Percentiles rank a stretch among this genome's conserved stretches.
phyloP scores from a whole-genome alignment of 1,140 invertebrate genomes.

The Bombus affinis region DNA sequence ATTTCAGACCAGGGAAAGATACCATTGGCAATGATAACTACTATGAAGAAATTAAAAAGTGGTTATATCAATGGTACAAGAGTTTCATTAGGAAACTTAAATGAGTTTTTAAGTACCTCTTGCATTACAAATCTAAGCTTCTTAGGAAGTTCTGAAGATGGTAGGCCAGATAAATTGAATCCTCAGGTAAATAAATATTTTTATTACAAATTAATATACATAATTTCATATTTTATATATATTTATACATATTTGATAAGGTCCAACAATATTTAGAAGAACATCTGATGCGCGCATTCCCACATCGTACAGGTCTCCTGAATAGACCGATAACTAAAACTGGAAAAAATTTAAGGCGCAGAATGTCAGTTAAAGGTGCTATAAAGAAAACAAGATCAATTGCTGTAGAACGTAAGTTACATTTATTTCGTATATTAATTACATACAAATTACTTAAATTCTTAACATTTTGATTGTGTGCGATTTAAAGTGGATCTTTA shows the following conservation, averaged over 20 bases:
- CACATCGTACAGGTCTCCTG: slow-evolving; percentile 87
- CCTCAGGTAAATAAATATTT: slow-evolving; percentile 72
- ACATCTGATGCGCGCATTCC: slow-evolving; percentile 91
- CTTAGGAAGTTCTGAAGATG: slow-evolving; percentile 94
- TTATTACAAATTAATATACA: background rate
- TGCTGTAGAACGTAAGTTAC: slow-evolving; percentile 89
- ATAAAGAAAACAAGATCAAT: slow-evolving; percentile 94
- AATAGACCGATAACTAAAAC: slow-evolving; percentile 81
- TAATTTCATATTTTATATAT: slow-evolving; percentile 32
- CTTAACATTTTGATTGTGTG: slow-evolving; percentile 67
- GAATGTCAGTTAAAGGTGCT: slow-evolving; percentile 92
- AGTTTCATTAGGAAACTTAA: slow-evolving; percentile 94
- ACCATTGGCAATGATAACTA: slow-evolving; percentile 96
- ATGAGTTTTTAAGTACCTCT: slow-evolving; percentile 97
- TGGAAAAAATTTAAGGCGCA: slow-evolving; percentile 84
- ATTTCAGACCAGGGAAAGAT: slow-evolving; percentile 95
- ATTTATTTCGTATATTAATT: slow-evolving; percentile 26
- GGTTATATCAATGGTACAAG: slow-evolving; percentile 99
- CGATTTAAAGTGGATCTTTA: slow-evolving; percentile 62
- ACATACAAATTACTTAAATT: slow-evolving; percentile 39
- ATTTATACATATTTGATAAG: slow-evolving; percentile 81
- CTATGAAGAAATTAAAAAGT: slow-evolving; percentile 98
- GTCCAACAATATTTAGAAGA: slow-evolving; percentile 94
- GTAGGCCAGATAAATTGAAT: slow-evolving; percentile 89
- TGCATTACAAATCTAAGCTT: slow-evolving; percentile 98